phyloP scores from a whole-genome alignment of 2,888 invertebrate genomes.

The Catocala fraxini region DNA sequence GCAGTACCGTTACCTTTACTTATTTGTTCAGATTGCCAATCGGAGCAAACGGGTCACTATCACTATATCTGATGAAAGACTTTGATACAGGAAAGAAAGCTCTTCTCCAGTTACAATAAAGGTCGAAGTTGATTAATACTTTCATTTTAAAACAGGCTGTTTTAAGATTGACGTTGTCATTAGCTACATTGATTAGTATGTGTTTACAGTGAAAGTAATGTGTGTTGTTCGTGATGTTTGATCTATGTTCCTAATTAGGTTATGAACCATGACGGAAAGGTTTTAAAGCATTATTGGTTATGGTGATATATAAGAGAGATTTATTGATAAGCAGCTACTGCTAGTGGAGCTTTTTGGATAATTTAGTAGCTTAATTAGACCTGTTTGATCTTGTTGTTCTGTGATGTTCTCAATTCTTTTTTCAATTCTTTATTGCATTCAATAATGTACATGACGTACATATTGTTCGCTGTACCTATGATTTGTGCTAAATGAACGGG shows the following conservation, averaged over 20 bases:
- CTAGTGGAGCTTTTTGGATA: too few relatives aligned
- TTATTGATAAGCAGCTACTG: too few relatives aligned
- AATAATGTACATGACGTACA: too few relatives aligned
- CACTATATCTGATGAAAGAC: background rate
- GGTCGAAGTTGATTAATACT: background rate
- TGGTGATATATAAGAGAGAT: too few relatives aligned
- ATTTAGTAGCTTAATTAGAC: too few relatives aligned
- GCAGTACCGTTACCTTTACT: slow-evolving; percentile 52
- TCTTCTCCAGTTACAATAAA: background rate
- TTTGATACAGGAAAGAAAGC: slow-evolving; percentile 1
- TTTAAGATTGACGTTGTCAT: background rate
- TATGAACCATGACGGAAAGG: background rate
- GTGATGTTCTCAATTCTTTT: too few relatives aligned
- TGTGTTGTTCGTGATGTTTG: background rate
- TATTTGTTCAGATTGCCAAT: slow-evolving; percentile 47
- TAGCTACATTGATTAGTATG: background rate
- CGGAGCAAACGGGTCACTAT: slow-evolving; percentile 17
- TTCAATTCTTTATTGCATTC: too few relatives aligned
- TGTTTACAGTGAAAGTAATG: background rate
- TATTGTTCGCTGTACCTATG: too few relatives aligned
- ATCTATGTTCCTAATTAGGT: background rate
- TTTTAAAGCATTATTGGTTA: too few relatives aligned
- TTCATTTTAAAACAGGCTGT: background rate
- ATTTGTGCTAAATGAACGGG: too few relatives aligned
- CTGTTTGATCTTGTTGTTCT: too few relatives aligned